Evolutionary conservation across 2,797 vertebrate genomes (phyloP), one percentile per base, ranked within the genome.

Genomic region (Mastacembelus armatus): DNA sequence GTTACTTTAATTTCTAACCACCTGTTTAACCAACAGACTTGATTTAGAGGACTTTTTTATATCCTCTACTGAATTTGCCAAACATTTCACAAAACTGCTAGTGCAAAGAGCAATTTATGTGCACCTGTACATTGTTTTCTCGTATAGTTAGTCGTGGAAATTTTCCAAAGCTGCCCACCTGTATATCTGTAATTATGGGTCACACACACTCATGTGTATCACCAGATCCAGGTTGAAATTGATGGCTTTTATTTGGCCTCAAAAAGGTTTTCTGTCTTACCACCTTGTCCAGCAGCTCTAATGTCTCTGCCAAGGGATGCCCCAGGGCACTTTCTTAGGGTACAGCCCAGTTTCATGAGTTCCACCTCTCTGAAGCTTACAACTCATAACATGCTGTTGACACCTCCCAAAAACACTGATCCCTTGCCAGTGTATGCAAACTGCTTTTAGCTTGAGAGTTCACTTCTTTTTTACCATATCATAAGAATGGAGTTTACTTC

Each of bases 281-380:
- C 84, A 89, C 92, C 89, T 87, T 93, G 93, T 94, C 91, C 93
- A 90, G 92, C 66, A 88, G 91, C 92, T 94, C 87, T 51, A 71
- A 21, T 16, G 38, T 69, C 58, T 27, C 81, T 92, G 90, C 90
- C 91, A 83, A 93, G 87, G 89, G 81, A 74, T 67, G 80, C 91
- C 92, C 57, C 68, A 65, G 89, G 90, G 89, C 70, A 84, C 88
- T 84, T 47, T 68, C 80, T 83, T 67, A 81, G 91, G 91, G 87
- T 86, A 89, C 80, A 80, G 84, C 82, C 85, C 69, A 52, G 57
- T 85, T 70, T 76, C 21, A 39, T 63, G 80, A 89, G 80, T 85
- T 89, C 74, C 86, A 88, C 67, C 90, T 93, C 88, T 92, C 83
- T 70, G 61, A 88, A 74, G 64, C 90, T 85, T 84, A 90, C 90